A percentile compares a stretch with the other conserved stretches of the same genome.
phyloP scores from a whole-genome alignment of 2,113 vertebrate species.

The Ceyx margarethae region DNA sequence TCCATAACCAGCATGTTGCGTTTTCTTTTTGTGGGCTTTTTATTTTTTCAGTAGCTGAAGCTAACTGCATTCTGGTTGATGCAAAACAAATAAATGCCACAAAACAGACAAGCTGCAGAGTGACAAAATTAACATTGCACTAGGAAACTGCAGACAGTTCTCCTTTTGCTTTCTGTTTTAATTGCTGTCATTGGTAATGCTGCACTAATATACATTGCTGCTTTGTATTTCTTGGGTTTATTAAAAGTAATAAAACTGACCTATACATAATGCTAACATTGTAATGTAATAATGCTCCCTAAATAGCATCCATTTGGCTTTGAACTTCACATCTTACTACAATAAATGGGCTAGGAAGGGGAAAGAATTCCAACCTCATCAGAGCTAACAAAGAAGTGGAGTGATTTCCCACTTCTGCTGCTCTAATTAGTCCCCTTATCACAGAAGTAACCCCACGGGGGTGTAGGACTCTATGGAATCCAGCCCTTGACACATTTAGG shows the following conservation, averaged over 20 bases:
- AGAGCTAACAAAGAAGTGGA: background rate
- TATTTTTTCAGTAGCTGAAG: background rate
- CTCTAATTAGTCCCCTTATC: background rate
- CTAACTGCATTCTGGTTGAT: background rate
- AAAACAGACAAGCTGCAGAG: background rate
- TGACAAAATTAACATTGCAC: slow-evolving; percentile 5
- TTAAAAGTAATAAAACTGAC: slow-evolving; percentile 47
- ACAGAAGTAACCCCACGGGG: background rate
- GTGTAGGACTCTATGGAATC: background rate
- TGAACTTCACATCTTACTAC: slow-evolving; percentile 5
- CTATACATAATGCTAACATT: background rate
- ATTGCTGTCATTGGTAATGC: background rate
- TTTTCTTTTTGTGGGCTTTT: background rate
- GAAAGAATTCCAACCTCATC: slow-evolving; percentile 34
- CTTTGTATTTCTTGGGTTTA: slow-evolving; percentile 9
- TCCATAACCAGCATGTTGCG: background rate
- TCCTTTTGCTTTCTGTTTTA: slow-evolving; percentile 9
- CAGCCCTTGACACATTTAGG: rapidly evolving
- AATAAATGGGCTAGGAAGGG: slow-evolving; percentile 10
- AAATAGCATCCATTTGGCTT: slow-evolving; percentile 31
- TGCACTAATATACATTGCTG: background rate
- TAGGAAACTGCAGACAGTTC: background rate
- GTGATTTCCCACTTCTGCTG: background rate
- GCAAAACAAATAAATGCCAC: slow-evolving; percentile 16
- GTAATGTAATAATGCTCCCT: background rate